Evolutionary conservation across 2,113 vertebrate species (phyloP).

Genomic region (Phyllostomus hastatus): DNA sequence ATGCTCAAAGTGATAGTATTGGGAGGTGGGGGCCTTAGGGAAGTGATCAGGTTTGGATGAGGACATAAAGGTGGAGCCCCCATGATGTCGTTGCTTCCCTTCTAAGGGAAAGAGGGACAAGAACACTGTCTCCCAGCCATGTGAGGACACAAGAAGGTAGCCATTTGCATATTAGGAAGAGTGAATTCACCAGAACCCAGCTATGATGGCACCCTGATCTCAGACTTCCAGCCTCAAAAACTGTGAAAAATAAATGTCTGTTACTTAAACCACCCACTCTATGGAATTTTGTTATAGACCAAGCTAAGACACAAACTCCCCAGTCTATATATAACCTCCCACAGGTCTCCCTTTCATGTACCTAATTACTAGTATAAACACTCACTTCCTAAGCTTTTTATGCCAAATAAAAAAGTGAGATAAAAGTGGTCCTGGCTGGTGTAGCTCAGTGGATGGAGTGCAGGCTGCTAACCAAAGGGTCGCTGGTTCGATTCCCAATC

Average conservation of each 20-base stretch:
- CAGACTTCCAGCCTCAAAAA: no score
- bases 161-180: no score
- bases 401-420: neutral
- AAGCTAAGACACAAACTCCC: neutral
- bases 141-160: no score
- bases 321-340: neutral
- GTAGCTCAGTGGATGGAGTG: no score
- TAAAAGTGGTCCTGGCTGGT: neutral
- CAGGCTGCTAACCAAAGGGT: no score
- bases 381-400: neutral
- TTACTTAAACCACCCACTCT: no score
- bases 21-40: neutral
- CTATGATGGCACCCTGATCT: no score
- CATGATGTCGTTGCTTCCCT: neutral
- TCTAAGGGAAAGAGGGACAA: accelerated
- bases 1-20: neutral
- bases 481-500: no score
- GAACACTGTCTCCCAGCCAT: neutral
- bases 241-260: no score
- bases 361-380: neutral
- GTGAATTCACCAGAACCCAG: no score
- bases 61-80: neutral
- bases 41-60: no score
- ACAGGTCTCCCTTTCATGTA: neutral
- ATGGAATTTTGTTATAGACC: neutral